Evolutionary conservation across 2,113 vertebrate species (phyloP), one percentile per base, ranked within the genome.

Genomic region (Cyanoliseus patagonus): DNA sequence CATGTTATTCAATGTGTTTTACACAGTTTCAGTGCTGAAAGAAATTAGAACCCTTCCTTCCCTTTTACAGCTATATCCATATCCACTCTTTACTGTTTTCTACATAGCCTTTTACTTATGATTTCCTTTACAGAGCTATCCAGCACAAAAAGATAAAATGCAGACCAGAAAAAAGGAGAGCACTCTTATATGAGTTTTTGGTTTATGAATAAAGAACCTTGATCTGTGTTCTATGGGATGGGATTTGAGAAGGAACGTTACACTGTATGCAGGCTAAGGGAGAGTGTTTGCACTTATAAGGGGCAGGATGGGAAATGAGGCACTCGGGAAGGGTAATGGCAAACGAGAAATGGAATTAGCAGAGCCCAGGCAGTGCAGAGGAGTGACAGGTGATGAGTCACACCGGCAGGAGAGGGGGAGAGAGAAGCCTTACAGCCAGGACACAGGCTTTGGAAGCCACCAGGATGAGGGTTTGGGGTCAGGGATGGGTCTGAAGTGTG

Each of bases 291-390:
- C 35, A 8, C 35, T 80, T 91, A 31, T 5, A 85, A 57, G 66
- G 69, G 81, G 39, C 57, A 92, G 63, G 39, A 90, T 73, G 63
- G 81, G 70, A 92, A 96, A 66, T 41, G 70, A 90, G 84, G 52
- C 63, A 19, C 27, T 66, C 0, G 3, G 68, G 69, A 66, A 66
- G 69, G 70, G 78, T 91, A 76, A 87, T 51, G 16, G 57, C 70
- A 94, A 55, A 86, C 17, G 74, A 95, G 47, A 84, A 89, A 76
- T 64, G 67, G 85, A 91, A 95, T 95, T 85, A 94, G 66, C 83
- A 90, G 52, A 87, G 44, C 52, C 41, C 35, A 52, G 47, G 86
- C 5, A 0, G 67, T 82, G 63, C 74, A 76, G 67, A 63, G 61
- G 66, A 87, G 81, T 83, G 91, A 83, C 77, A 94, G 67, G 67